Evolutionary conservation across 2,797 vertebrate species (phyloP).

Genomic region (Oryzias dopingdopingensis): DNA sequence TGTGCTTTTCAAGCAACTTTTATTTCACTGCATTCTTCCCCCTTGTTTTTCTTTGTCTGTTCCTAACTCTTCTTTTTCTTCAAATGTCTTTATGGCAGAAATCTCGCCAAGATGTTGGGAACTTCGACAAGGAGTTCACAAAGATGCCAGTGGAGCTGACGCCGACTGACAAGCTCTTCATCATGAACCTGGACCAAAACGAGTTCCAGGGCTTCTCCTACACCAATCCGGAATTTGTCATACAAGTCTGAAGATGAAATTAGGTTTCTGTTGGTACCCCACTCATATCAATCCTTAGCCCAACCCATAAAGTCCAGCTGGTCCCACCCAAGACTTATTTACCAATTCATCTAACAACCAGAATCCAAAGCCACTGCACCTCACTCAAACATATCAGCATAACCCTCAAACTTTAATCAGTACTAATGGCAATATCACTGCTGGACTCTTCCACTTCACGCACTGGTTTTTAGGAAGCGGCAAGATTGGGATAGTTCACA

Average conservation of each 20-base stretch:
- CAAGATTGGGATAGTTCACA: slow-evolving; percentile 26
- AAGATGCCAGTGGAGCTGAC: slow-evolving; percentile 96
- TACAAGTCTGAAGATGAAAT: slow-evolving; percentile 60
- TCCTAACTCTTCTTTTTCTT: not conserved
- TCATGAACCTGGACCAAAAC: slow-evolving; percentile 99
- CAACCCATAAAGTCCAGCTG: slow-evolving; percentile 10
- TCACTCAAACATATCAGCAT: not conserved
- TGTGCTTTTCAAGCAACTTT: not conserved
- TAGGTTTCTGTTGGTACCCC: too few species aligned
- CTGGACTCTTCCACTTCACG: not conserved
- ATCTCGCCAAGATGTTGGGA: slow-evolving; percentile 89
- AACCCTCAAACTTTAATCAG: not conserved
- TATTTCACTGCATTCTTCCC: not conserved
- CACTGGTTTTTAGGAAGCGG: slow-evolving; percentile 19
- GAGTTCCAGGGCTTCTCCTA: slow-evolving; percentile 99
- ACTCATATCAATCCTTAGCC: not conserved
- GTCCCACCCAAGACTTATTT: slow-evolving; percentile 13
- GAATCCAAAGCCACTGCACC: slow-evolving; percentile 7
- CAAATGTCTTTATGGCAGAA: slow-evolving; percentile 79
- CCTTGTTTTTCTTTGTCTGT: not conserved
- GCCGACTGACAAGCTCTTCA: slow-evolving; percentile 98
- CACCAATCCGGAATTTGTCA: slow-evolving; percentile 95
- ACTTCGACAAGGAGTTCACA: slow-evolving; percentile 99
- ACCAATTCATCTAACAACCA: slow-evolving; percentile 10
- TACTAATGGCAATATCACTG: slow-evolving; percentile 10